Conservation (phyloP, 1,140 invertebrate genomes). For the Drosophila melanogaster region DNA sequence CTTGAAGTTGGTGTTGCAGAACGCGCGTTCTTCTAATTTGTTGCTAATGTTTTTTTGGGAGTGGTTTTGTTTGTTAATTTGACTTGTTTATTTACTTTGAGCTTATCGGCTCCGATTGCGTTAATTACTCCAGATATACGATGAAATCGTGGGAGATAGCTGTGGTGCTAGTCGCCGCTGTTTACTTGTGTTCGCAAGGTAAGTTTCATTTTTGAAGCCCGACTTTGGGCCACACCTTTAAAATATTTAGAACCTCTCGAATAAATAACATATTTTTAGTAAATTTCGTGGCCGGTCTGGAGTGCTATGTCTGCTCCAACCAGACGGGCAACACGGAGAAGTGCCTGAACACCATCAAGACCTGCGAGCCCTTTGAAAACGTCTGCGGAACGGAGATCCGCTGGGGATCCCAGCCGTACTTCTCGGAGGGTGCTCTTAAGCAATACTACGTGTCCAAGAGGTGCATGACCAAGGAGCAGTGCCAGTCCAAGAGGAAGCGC, state of each 20-base stretch:
- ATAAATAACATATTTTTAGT: conserved; percentile 43
- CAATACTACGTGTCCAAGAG: conserved; percentile 97
- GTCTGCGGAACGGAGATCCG: conserved; percentile 94
- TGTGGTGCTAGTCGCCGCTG: conserved; percentile 48
- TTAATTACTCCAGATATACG: background rate
- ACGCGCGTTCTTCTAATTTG: conserved; percentile 16
- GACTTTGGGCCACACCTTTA: conserved; percentile 57
- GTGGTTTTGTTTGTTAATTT: conserved; percentile 65
- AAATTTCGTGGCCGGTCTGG: conserved; percentile 88
- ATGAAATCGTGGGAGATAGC: conserved; percentile 67
- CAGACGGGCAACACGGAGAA: conserved; percentile 97
- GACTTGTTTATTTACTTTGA: conserved; percentile 13
- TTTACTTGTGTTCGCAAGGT: conserved; percentile 68
- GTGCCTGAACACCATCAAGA: conserved; percentile 95
- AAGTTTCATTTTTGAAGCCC: conserved; percentile 3
- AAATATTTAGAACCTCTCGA: background rate
- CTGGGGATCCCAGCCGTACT: conserved; percentile 97
- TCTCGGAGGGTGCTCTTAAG: conserved; percentile 96
- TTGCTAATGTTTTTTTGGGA: conserved; percentile 52
- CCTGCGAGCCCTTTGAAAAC: conserved; percentile 94
- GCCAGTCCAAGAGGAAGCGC: conserved; percentile 88
- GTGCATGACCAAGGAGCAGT: conserved; percentile 93
- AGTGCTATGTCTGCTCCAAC: conserved; percentile 97
- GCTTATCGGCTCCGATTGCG: background rate
- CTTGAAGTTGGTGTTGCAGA: conserved; percentile 3